phyloP scores from a whole-genome alignment of 2,113 vertebrate genomes.

The Coracopsis vasa region DNA sequence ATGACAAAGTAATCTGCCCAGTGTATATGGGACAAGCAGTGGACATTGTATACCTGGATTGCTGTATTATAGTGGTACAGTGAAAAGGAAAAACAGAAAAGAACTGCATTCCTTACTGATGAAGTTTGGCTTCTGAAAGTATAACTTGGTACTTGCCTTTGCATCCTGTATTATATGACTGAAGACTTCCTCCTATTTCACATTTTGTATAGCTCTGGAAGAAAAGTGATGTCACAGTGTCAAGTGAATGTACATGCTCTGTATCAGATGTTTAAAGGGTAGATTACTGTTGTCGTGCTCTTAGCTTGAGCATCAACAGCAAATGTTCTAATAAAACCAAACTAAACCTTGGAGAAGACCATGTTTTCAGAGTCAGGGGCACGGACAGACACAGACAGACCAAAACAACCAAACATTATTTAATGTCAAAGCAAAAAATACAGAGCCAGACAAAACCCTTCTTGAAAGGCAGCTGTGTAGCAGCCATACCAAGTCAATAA shows the following conservation, averaged over 20 bases:
- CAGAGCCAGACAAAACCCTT: background rate
- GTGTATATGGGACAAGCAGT: too few species aligned
- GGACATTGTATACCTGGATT: background rate
- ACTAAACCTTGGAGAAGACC: background rate
- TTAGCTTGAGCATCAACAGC: background rate
- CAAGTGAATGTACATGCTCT: background rate
- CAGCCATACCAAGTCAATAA: background rate
- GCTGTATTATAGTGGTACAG: background rate
- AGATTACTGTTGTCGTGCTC: background rate
- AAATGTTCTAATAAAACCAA: background rate
- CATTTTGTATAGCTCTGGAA: background rate
- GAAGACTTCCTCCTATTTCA: background rate
- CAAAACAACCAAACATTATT: background rate
- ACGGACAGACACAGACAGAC: too few species aligned
- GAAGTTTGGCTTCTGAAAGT: background rate
- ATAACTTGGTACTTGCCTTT: background rate
- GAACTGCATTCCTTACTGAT: background rate
- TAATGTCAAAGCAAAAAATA: background rate
- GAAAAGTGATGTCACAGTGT: background rate
- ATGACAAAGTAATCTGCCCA: background rate
- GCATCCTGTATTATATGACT: background rate
- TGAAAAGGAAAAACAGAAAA: background rate
- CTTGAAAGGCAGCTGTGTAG: background rate
- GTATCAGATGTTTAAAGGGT: background rate
- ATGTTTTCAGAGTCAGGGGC: background rate